Conservation (phyloP, 1,140 invertebrate species). For the Hylaeus volcanicus region DNA sequence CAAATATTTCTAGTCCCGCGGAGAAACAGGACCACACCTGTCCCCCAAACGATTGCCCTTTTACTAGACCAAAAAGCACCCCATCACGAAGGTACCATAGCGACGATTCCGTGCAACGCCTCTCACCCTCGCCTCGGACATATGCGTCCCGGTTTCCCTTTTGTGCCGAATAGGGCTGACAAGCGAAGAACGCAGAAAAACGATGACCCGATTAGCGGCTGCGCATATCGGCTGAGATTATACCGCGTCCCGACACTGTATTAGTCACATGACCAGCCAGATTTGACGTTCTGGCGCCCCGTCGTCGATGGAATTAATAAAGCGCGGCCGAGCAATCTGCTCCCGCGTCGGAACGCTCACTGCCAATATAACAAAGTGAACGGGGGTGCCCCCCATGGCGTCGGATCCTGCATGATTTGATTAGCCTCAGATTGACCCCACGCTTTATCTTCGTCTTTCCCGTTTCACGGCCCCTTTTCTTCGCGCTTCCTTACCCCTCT, state of each 20-base stretch:
- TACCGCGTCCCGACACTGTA: slow-evolving; percentile 50
- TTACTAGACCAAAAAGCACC: background rate
- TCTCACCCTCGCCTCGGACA: background rate
- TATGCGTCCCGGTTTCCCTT: background rate
- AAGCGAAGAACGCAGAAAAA: slow-evolving; percentile 16
- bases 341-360: slow-evolving; percentile 53
- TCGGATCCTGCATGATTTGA: slow-evolving; percentile 78
- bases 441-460: slow-evolving; percentile 60
- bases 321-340: slow-evolving; percentile 75
- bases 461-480: background rate
- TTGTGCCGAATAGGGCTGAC: background rate
- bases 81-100: background rate
- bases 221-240: slow-evolving; percentile 63
- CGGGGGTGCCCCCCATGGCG: slow-evolving; percentile 31
- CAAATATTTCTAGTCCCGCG: background rate
- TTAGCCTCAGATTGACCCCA: slow-evolving; percentile 81
- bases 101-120: background rate
- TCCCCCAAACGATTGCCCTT: slow-evolving; percentile 8
- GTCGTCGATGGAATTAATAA: slow-evolving; percentile 79
- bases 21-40: slow-evolving; percentile 15
- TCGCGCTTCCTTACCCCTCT: slow-evolving; percentile 57
- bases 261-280: slow-evolving; percentile 75
- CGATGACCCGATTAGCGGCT: slow-evolving; percentile 64
- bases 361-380: slow-evolving; percentile 67
- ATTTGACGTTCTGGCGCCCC: slow-evolving; percentile 73